Evolutionary conservation across 2,113 vertebrate species (phyloP).

Genomic region (Glaucidium brasilianum): DNA sequence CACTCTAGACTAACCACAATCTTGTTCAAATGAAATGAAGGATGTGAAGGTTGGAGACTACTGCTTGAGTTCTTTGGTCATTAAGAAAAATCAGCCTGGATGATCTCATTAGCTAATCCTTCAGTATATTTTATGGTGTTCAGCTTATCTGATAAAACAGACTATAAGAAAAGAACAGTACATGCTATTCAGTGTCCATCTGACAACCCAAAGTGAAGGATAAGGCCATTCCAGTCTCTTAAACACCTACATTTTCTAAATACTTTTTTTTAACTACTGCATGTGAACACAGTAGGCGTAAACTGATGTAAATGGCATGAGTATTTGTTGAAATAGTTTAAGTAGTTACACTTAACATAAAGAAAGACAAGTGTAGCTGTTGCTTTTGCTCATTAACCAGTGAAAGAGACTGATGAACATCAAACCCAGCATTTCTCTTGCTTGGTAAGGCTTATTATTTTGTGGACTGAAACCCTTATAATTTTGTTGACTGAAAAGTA

Average conservation of each 20-base stretch:
- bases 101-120: neutral
- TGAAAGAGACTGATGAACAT: neutral
- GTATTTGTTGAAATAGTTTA: neutral
- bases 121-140: neutral
- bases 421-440: neutral
- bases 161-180: neutral
- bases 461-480: neutral
- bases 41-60: too few relatives aligned
- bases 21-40: neutral
- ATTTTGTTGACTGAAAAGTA: neutral
- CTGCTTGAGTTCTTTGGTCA: neutral
- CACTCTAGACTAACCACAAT: neutral
- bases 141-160: neutral
- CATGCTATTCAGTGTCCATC: neutral
- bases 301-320: neutral
- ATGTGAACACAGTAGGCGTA: neutral
- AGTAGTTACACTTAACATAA: fast-evolving
- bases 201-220: neutral
- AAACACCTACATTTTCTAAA: neutral
- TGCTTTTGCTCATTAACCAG: neutral
- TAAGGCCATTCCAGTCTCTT: neutral
- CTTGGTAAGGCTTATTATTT: neutral
- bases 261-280: neutral
- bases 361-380: neutral
- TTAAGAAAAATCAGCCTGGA: neutral